Conservation (phyloP, 1,140 invertebrate genomes). For the Zophobas morio region DNA sequence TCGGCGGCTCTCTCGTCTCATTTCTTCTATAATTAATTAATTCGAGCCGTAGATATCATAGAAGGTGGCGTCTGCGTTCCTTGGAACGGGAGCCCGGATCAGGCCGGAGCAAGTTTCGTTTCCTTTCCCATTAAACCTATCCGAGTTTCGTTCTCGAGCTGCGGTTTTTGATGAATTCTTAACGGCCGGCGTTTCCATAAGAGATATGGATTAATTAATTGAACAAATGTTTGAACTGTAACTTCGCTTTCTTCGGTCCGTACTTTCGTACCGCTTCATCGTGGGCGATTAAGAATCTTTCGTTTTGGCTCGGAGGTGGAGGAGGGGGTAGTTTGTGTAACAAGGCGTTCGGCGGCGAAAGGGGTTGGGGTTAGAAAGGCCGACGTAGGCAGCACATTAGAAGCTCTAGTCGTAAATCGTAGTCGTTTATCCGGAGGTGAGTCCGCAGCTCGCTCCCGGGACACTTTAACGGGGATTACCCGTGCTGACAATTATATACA, state of each 20-base stretch:
- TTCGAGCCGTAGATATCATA: slow-evolving; percentile 16
- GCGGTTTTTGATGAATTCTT: slow-evolving; percentile 22
- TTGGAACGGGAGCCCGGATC: neutral
- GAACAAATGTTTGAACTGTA: slow-evolving; percentile 22
- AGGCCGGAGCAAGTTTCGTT: neutral
- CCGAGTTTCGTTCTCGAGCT: neutral
- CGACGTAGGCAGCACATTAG: slow-evolving; percentile 53
- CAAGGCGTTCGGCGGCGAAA: neutral
- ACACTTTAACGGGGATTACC: slow-evolving; percentile 57
- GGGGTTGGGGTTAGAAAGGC: slow-evolving; percentile 9
- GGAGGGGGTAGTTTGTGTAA: slow-evolving; percentile 7
- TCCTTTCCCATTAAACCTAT: neutral
- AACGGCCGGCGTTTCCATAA: slow-evolving; percentile 17
- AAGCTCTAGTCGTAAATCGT: slow-evolving; percentile 53
- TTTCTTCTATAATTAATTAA: slow-evolving; percentile 32
- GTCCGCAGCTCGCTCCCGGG: slow-evolving; percentile 54
- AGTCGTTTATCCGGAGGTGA: slow-evolving; percentile 56
- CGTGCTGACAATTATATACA: slow-evolving; percentile 57
- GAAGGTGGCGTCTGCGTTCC: neutral
- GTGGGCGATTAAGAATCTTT: slow-evolving; percentile 3
- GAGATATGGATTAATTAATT: slow-evolving; percentile 27
- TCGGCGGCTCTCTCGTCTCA: slow-evolving; percentile 2
- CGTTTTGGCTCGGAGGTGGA: neutral
- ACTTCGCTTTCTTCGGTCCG: neutral
- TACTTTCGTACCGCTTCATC: neutral